phyloP scores from a whole-genome alignment of 2,797 vertebrate species.

The Sebastes reedi region DNA sequence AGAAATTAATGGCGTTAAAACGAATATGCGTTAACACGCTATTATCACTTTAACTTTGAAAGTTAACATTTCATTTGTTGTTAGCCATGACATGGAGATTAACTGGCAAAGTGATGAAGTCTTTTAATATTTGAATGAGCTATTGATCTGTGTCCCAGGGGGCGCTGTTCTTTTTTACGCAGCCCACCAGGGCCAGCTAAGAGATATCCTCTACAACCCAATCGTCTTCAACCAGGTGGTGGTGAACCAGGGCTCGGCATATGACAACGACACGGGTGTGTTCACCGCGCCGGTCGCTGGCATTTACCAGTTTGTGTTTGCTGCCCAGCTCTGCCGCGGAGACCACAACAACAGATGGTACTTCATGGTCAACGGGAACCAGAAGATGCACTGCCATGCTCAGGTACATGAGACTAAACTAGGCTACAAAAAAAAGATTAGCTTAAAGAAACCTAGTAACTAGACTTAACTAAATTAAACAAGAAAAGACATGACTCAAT shows the following conservation, averaged over 20 bases:
- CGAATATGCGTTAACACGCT: too few relatives aligned
- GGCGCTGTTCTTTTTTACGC: conserved; percentile 24
- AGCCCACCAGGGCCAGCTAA: conserved; percentile 17
- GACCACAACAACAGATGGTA: not conserved
- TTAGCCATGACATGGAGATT: not conserved
- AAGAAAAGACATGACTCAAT: not conserved
- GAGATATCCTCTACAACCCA: conserved; percentile 16
- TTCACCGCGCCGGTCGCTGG: conserved; percentile 25
- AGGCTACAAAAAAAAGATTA: not conserved
- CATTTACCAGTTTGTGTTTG: conserved; percentile 49
- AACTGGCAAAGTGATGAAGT: not conserved
- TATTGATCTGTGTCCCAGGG: conserved; percentile 24
- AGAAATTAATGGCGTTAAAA: too few relatives aligned
- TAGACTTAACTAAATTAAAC: not conserved
- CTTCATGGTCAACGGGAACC: not conserved
- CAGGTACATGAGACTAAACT: conserved; percentile 21
- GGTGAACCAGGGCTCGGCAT: conserved; percentile 47
- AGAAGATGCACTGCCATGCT: not conserved
- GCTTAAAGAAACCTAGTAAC: not conserved
- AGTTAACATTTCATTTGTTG: not conserved
- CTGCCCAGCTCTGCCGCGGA: conserved; percentile 42
- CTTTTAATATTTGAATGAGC: not conserved
- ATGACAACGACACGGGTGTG: conserved; percentile 13
- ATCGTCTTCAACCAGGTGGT: conserved; percentile 36
- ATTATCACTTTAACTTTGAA: too few relatives aligned